These are phyloP conservation scores for Drosophila auraria DNA, from an alignment of 1,140 invertebrate genomes.

Conservation along the genomic window DNA sequence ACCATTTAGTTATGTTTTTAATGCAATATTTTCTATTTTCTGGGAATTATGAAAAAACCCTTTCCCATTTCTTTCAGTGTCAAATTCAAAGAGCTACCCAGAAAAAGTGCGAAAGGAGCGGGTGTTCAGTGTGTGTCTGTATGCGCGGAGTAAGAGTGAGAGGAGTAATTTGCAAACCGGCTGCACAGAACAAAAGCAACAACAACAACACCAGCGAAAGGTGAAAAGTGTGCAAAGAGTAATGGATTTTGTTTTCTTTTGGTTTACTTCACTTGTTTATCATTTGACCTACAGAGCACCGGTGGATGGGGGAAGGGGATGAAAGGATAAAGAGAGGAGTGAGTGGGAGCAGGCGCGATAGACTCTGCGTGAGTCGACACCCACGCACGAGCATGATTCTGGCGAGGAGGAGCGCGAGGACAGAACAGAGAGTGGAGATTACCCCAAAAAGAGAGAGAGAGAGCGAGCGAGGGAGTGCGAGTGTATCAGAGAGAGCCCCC, in stretches of 20 bases:
- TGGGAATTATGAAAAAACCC: neutral
- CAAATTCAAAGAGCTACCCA: conserved; percentile 28
- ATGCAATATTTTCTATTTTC: no score
- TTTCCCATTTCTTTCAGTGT: conserved; percentile 17
- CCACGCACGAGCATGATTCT: conserved; percentile 24
- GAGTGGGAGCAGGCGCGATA: conserved; percentile 53
- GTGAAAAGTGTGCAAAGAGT: conserved; percentile 32
- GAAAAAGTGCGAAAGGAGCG: conserved; percentile 35
- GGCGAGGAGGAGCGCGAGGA: neutral
- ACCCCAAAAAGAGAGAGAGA: neutral
- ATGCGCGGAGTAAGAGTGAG: neutral
- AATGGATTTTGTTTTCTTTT: conserved; percentile 19
- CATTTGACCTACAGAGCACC: conserved; percentile 72
- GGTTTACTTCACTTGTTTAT: conserved; percentile 54
- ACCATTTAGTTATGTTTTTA: no score
- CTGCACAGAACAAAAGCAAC: conserved; percentile 22
- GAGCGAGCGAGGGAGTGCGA: conserved; percentile 7
- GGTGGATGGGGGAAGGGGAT: neutral
- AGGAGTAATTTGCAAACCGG: conserved; percentile 26
- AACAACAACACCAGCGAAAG: conserved; percentile 34
- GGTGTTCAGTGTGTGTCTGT: conserved; percentile 11
- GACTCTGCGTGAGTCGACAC: conserved; percentile 37
- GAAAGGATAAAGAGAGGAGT: neutral
- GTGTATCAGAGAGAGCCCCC: neutral
- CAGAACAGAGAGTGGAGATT: neutral